These are phyloP conservation scores for Eupithecia exiguata DNA, from an alignment of 2,888 invertebrate genomes.

Conservation along the genomic window DNA sequence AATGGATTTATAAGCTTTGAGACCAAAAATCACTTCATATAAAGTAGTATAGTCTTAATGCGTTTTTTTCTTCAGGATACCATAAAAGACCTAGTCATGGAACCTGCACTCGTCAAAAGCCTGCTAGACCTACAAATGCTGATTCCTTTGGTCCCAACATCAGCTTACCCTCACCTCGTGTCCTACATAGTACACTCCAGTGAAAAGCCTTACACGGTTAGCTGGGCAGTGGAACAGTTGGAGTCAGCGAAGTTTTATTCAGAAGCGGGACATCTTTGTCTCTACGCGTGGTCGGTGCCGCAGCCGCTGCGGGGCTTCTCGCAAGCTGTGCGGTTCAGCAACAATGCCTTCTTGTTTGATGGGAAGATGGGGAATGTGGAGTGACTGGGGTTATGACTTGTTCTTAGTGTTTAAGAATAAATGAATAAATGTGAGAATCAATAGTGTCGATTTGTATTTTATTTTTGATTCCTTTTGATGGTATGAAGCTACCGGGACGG, in stretches of 20 bases:
- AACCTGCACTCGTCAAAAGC: slow-evolving; percentile 68
- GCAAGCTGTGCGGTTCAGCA: slow-evolving; percentile 64
- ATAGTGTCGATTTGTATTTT: not conserved
- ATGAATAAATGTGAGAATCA: slow-evolving; percentile 7
- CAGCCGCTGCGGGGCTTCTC: slow-evolving; percentile 68
- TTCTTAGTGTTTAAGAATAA: not conserved
- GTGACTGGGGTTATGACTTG: not conserved
- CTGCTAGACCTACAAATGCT: slow-evolving; percentile 71
- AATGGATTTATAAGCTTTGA: too few relatives aligned
- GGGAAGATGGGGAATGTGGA: slow-evolving; percentile 15
- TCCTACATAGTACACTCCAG: slow-evolving; percentile 59
- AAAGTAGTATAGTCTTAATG: too few relatives aligned
- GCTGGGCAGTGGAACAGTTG: slow-evolving; percentile 67
- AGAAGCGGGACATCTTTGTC: slow-evolving; percentile 72
- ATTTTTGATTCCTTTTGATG: not conserved
- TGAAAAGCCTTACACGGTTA: slow-evolving; percentile 56
- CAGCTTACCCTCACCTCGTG: slow-evolving; percentile 63
- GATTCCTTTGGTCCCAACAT: slow-evolving; percentile 65
- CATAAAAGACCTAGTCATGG: slow-evolving; percentile 59
- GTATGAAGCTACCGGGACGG: too few relatives aligned
- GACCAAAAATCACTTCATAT: too few relatives aligned
- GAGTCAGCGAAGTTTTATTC: slow-evolving; percentile 61
- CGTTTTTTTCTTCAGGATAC: slow-evolving; percentile 58
- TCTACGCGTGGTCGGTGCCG: slow-evolving; percentile 64
- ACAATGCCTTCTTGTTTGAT: slow-evolving; percentile 49